Percentiles rank a stretch among this genome's conserved stretches.
Conservation (phyloP, 2,888 invertebrate genomes). For the Sycophila texana region DNA sequence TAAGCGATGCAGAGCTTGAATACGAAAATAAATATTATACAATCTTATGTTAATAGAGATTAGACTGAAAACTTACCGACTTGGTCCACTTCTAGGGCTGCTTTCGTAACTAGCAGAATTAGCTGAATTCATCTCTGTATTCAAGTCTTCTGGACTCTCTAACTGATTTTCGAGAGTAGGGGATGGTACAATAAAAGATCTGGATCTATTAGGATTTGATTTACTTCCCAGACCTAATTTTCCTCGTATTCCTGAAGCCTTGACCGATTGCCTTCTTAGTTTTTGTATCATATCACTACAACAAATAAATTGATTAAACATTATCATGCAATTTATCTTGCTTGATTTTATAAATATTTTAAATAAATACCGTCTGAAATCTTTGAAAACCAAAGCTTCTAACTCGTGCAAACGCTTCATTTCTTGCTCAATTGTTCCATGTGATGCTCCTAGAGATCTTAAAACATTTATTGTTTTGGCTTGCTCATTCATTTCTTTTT, state of each 20-base stretch:
- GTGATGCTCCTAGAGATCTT: slow-evolving; percentile 90
- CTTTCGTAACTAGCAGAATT: slow-evolving; percentile 83
- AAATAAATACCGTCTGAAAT: slow-evolving; percentile 83
- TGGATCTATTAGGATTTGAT: slow-evolving; percentile 82
- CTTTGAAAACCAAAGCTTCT: slow-evolving; percentile 95
- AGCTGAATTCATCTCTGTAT: slow-evolving; percentile 70
- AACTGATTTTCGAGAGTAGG: slow-evolving; percentile 81
- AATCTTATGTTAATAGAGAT: neutral
- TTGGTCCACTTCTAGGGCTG: slow-evolving; percentile 84
- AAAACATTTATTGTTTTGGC: slow-evolving; percentile 96
- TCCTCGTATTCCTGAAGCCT: slow-evolving; percentile 86
- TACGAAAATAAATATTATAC: neutral
- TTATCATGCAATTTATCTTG: too few species aligned
- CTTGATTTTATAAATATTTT: neutral
- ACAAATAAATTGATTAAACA: slow-evolving; percentile 32
- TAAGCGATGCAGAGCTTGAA: slow-evolving; percentile 81
- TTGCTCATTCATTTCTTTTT: slow-evolving; percentile 98
- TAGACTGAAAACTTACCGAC: slow-evolving; percentile 69
- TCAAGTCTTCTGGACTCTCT: slow-evolving; percentile 75
- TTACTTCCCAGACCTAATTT: slow-evolving; percentile 84
- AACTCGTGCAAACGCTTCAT: slow-evolving; percentile 93
- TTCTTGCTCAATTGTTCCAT: slow-evolving; percentile 94
- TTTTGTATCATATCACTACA: slow-evolving; percentile 94
- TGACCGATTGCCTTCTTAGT: slow-evolving; percentile 88
- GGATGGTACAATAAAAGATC: slow-evolving; percentile 85